Base-by-base conservation (phyloP, 2,888 invertebrate genomes). In the Periphyllus acericola region DNA sequence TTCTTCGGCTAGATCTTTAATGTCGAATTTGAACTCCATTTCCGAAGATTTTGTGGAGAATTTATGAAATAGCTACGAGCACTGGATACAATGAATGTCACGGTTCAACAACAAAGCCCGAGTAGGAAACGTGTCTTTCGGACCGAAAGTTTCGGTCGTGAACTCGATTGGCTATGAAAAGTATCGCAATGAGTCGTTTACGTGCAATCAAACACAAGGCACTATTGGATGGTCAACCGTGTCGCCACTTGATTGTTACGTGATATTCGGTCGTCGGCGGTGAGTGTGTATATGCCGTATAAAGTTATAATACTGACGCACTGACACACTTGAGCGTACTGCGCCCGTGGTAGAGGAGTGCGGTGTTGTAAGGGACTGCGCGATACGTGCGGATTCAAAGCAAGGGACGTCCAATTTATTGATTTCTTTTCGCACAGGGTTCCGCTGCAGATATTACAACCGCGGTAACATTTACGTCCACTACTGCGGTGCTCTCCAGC, bases 11-110 rank as follows among this genome's bases (percentile, higher is more conserved):
- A 90, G 86, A 81, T 89, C 89, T 71, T 90, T 90, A 36, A 90
- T 83, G 66, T 90, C 88, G 55, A 90, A 90, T 71, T 90, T 90
- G 78, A 90, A 90, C 82, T 90, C 90, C 90, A 90, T 90, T 76
- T 29, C 25, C 8, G 4, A 36, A 6, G 36, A 11, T 21, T 74
- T n/a, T 60, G 3, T 9, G 72, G 36, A 72, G 14, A 9, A 32
- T 83, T n/a, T 74, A 36, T 21, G 2, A 21, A 21, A 74, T 8
- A 21, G 25, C 2, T 21, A 8, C 1, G 0, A 60, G 6, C 2
- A 14, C 46, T 11, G 14, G 11, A 14, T 14, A 46, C 14, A 14
- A 46, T 46, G 46, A 46, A 3, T 46, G 11, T 14, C 2, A 46
- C 3, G 46, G 3, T 8, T 40, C 40, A 40, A 40, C 40, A 40